Conservation (phyloP, 2,888 invertebrate genomes). For the Rugalucina vietnamica region DNA sequence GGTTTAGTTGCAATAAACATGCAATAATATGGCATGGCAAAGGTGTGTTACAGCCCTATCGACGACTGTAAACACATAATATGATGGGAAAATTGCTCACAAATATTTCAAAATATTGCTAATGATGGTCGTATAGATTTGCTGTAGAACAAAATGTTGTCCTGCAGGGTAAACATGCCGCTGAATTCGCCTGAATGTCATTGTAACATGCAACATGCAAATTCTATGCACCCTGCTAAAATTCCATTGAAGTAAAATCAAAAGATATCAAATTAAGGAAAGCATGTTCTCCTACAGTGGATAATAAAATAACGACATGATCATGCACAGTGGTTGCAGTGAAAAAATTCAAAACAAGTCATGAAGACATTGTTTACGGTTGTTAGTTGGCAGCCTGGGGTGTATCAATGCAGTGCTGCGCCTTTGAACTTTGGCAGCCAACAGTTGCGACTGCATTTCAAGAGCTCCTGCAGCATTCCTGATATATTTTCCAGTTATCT, state of each 20-base stretch:
- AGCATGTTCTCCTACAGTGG: background rate
- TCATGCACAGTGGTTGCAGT: background rate
- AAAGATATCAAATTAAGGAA: background rate
- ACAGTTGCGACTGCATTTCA: background rate
- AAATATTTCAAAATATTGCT: no score
- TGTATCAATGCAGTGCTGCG: background rate
- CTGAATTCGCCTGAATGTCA: background rate
- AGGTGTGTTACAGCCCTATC: no score
- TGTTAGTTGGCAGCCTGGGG: background rate
- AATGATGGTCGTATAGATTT: no score
- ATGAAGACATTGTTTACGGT: background rate
- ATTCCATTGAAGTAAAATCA: background rate
- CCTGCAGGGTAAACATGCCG: background rate
- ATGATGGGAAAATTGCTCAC: conserved; percentile 2
- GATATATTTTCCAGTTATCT: background rate
- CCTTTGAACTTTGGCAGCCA: background rate
- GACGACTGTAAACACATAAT: no score
- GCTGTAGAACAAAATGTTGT: no score
- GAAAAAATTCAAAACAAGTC: background rate
- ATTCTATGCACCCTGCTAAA: background rate
- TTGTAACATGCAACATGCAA: background rate
- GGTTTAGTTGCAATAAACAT: no score
- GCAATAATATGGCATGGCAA: no score
- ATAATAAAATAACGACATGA: background rate
- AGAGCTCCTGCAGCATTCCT: background rate